Percentiles rank a stretch among this genome's conserved stretches.
Conservation (phyloP, 2,113 vertebrate genomes). For the Addax nasomaculatus region DNA sequence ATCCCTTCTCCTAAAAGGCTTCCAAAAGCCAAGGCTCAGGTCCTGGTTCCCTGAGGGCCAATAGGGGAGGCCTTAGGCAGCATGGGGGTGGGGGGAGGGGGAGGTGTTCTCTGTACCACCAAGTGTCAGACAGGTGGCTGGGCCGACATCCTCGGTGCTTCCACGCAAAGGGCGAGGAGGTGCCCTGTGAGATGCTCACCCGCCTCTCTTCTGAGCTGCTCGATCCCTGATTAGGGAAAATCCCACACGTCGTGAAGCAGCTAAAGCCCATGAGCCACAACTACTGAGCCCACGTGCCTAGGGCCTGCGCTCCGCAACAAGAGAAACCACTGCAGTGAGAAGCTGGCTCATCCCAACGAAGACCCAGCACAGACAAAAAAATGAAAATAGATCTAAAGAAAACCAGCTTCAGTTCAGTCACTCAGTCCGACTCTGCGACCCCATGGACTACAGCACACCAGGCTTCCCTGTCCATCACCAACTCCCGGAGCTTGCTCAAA, state of each 20-base stretch:
- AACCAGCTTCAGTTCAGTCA: not conserved
- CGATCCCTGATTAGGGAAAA: not conserved
- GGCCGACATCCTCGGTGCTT: not conserved
- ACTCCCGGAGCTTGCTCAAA: not conserved
- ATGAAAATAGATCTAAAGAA: not conserved
- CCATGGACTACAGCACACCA: not conserved
- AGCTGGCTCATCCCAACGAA: not conserved
- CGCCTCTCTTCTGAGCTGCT: not conserved
- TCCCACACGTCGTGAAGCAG: not conserved
- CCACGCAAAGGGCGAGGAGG: not conserved
- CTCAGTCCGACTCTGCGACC: not conserved
- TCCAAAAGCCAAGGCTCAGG: not conserved
- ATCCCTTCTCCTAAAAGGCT: not conserved
- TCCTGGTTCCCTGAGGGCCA: not conserved
- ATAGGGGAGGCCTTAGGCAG: not conserved
- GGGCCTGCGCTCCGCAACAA: accelerated
- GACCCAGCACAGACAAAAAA: not conserved
- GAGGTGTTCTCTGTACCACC: not conserved
- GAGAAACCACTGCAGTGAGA: not conserved
- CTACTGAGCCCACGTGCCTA: not conserved
- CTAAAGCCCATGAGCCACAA: not conserved
- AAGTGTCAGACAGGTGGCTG: not conserved
- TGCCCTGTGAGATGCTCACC: accelerated
- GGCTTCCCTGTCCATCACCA: not conserved
- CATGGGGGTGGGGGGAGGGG: not conserved